Percentiles rank a stretch among this genome's conserved stretches.
Conservation (phyloP, 2,113 vertebrate genomes). For the Hemicordylus capensis region DNA sequence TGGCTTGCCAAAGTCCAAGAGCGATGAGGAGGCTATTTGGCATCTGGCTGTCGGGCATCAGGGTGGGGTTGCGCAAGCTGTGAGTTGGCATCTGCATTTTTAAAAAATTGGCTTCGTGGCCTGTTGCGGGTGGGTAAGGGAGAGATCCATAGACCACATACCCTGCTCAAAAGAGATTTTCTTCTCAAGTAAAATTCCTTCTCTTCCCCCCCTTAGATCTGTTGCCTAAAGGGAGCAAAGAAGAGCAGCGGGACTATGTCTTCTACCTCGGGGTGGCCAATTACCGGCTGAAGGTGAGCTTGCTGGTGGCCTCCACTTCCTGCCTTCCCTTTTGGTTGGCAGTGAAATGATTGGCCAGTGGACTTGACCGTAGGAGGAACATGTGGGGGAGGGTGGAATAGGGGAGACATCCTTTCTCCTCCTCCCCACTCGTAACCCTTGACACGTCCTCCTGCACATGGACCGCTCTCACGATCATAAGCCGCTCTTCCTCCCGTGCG, state of each 20-base stretch:
- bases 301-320: background rate
- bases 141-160: background rate
- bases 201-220: conserved; percentile 73
- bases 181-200: background rate
- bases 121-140: background rate
- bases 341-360: background rate
- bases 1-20: background rate
- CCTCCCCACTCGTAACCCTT: background rate
- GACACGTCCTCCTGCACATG: background rate
- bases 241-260: conserved; percentile 88
- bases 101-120: background rate
- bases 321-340: no score
- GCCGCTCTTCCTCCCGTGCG: no score
- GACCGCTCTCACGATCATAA: background rate
- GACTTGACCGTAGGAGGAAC: background rate
- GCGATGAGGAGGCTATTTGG: background rate
- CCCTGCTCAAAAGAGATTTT: background rate
- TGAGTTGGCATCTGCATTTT: background rate
- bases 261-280: conserved; percentile 90
- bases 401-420: background rate
- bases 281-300: conserved; percentile 87
- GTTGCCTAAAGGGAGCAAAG: conserved; percentile 82
- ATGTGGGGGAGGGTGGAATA: background rate
- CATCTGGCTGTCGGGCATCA: background rate
- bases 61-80: background rate